Base-by-base conservation (phyloP, 2,888 invertebrate genomes). In the Salticus scenicus region DNA sequence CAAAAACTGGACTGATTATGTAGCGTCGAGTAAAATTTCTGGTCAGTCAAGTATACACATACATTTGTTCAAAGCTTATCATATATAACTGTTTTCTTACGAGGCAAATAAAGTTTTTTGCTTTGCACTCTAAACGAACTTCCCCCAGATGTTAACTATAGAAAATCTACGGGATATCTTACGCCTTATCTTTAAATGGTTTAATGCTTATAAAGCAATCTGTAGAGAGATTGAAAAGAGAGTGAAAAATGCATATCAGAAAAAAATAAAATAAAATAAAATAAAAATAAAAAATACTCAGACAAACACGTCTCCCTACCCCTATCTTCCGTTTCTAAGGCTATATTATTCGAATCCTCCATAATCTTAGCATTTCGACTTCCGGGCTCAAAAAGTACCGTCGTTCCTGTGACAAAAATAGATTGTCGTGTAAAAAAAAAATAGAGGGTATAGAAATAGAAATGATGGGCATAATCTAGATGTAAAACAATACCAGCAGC, bases 321-420 rank as follows among this genome's bases (percentile, higher is more conserved):
- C 33, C 66, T 8, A 10, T 67, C 33, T 67, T 67, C 67, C 67
- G 67, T 27, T 67, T 67, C 67, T 33, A 33, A 67, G 28, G 27
- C 12, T 28, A 47, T 47, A 47, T 47, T 14, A 24, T 57, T 57
- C 24, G 24, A 57, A 57, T 24, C 24, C 47, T 47, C 12, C 47
- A 57, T 57, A 24, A 24, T 57, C 57, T 57, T 57, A 20, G 2
- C 24, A 20, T 57, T 57, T 57, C 2, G 24, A 57, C 57, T 57
- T 57, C 57, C 57, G 57, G 20, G 7, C 8, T 5, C 20, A 57
- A 57, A 57, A 57, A 24, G 7, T 4, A 7, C 57, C 2, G 24
- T 24, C 47, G 37, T 37, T 24, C 57, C 5, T 4, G 57, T 24
- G 5, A 4, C 24, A n/a, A 57, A 57, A 57, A 57, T 57, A 57